Evolutionary conservation across 2,113 vertebrate species (phyloP).

Genomic region (Theristicus caerulescens): DNA sequence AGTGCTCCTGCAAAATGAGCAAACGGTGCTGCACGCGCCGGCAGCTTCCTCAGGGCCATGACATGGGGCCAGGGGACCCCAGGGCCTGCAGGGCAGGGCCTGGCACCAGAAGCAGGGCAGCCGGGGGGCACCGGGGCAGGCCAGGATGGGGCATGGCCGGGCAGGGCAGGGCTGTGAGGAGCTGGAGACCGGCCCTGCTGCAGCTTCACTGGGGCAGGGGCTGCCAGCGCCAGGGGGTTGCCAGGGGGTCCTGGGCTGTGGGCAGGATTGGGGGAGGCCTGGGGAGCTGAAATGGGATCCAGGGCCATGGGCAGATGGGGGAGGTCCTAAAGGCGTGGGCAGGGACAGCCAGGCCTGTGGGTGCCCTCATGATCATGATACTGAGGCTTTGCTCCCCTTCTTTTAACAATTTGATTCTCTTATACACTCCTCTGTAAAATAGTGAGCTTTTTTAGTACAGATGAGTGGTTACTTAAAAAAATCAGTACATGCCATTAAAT

Average conservation of each 20-base stretch:
- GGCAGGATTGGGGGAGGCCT: background rate
- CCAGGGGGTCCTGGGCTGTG: no score
- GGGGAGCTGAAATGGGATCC: no score
- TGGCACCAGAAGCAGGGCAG: background rate
- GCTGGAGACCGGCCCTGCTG: background rate
- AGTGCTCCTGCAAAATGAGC: background rate
- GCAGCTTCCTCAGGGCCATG: background rate
- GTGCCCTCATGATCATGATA: background rate
- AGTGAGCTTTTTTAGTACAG: background rate
- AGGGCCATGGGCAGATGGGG: fast-evolving
- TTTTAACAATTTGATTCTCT: background rate
- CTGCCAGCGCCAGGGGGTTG: background rate
- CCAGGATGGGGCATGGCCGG: no score
- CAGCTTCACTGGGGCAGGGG: fast-evolving
- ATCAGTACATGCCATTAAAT: background rate
- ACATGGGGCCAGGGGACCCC: background rate
- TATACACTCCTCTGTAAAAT: background rate
- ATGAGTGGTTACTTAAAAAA: background rate
- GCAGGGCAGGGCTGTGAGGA: background rate
- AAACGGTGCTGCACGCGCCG: fast-evolving
- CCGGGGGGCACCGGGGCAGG: fast-evolving
- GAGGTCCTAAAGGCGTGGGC: background rate
- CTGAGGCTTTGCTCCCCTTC: background rate
- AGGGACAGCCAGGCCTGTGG: background rate
- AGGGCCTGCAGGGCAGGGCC: background rate